Evolutionary conservation across 1,140 invertebrate genomes (phyloP).

Genomic region (Cydia splendana): DNA sequence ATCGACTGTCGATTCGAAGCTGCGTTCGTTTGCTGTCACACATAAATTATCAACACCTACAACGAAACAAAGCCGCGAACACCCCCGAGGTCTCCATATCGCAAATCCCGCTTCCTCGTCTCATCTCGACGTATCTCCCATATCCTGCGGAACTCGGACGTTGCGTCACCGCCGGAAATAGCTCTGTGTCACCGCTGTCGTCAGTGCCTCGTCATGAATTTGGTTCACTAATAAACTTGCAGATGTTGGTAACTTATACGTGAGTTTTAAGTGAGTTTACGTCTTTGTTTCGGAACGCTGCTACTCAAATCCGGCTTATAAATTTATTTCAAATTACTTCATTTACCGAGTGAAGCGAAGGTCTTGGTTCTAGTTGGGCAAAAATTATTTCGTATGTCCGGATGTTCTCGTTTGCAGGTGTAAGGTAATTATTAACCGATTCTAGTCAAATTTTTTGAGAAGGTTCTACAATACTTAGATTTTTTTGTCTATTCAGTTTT

Average conservation of each 20-base stretch:
- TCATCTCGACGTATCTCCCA: constrained; percentile 66
- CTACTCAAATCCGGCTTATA: not conserved
- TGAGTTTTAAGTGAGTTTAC: not conserved
- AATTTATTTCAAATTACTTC: not conserved
- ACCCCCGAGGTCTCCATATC: constrained; percentile 42
- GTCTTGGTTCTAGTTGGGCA: too few species aligned
- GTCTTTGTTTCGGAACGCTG: not conserved
- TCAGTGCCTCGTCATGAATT: constrained; percentile 49
- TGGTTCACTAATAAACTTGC: constrained; percentile 34
- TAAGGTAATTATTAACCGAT: too few species aligned
- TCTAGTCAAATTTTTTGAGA: too few species aligned
- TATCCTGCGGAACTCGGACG: constrained; percentile 68
- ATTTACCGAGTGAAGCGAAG: too few species aligned
- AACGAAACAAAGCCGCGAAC: not conserved
- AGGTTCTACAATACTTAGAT: too few species aligned
- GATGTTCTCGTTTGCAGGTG: too few species aligned
- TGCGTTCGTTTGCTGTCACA: not conserved
- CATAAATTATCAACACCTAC: not conserved
- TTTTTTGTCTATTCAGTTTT: too few species aligned
- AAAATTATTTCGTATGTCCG: too few species aligned
- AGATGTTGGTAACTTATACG: constrained; percentile 34
- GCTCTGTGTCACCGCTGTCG: constrained; percentile 70
- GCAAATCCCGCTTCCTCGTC: constrained; percentile 62
- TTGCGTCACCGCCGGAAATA: constrained; percentile 74
- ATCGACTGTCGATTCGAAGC: too few species aligned